Base-by-base conservation (phyloP, 2,888 invertebrate species). In the Morpho deidamia region DNA sequence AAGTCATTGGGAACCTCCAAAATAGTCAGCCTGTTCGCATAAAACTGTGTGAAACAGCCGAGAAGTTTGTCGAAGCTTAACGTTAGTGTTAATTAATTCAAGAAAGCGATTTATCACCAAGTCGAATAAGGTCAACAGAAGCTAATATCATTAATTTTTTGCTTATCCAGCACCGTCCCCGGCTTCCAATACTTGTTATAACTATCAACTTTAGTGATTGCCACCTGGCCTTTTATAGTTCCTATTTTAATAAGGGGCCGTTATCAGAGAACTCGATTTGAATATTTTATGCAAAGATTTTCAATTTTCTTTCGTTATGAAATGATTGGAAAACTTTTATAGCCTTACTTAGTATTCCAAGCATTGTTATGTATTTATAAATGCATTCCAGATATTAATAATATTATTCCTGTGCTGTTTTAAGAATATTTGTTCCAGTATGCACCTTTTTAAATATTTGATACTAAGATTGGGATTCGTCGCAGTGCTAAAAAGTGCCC, bases 21-120 rank as follows among this genome's bases (percentile, higher is more conserved):
- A 47, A 32, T n/a, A 7, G 10, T 39, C 11, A 45, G 14, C 12
- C 1, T 47, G 23, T 32, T 23, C 23, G 39, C 46, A 11, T 12
- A 10, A 32, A 35, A 34, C 8, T 41, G 33, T 44, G 33, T 40
- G 39, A 34, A 53, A n/a, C 39, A n/a, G 8, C 35, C 7, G 3
- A 33, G 37, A 34, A 50, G 43, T 33, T 10, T 48, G 52, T 55
- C 43, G 52, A 55, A 55, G 43, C 35, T 49, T 40, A 52, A 39
- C 44, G 38, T 43, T 51, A 44, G 45, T 45, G 39, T 58, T 55
- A 55, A 58, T 55, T 58, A 58, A 55, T 55, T 55, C 53, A 55
- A 53, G 59, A 55, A 49, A 59, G 38, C 56, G 53, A 61, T 59
- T 61, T 56, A 52, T 59, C 60, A 56, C 53, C 41, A 50, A 40